These are phyloP conservation scores for Myopa testacea DNA, from an alignment of 2,888 invertebrate species.

Conservation along the genomic window DNA sequence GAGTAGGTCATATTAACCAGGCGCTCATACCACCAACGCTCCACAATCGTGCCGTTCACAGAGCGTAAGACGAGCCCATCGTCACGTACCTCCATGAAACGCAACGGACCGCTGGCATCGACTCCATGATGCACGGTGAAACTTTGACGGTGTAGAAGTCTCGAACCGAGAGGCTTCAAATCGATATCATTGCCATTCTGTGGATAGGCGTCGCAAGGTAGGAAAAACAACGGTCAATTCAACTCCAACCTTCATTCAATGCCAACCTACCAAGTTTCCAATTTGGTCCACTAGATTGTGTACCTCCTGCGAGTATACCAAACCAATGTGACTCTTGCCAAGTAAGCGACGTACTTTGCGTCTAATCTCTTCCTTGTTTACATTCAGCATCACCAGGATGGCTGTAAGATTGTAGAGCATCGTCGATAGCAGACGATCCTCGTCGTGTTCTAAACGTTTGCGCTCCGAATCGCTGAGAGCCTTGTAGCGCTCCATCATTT, in stretches of 20 bases:
- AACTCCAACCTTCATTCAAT: not conserved
- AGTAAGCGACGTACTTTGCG: constrained; percentile 90
- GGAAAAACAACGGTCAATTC: not conserved
- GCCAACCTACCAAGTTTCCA: constrained; percentile 83
- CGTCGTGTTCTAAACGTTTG: constrained; percentile 96
- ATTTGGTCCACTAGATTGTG: constrained; percentile 96
- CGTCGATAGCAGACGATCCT: constrained; percentile 94
- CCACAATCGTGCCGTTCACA: constrained; percentile 86
- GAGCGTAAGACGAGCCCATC: constrained; percentile 91
- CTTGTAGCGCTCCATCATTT: constrained; percentile 99
- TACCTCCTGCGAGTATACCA: constrained; percentile 97
- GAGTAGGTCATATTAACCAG: constrained; percentile 99
- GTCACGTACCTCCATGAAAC: constrained; percentile 95
- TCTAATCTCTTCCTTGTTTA: constrained; percentile 84
- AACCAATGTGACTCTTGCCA: constrained; percentile 98
- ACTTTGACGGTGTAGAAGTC: constrained; percentile 93
- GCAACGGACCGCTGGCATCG: constrained; percentile 89
- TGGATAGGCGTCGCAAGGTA: constrained; percentile 42
- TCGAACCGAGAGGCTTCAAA: constrained; percentile 93
- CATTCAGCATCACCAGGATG: constrained; percentile 93
- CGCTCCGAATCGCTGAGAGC: constrained; percentile 91
- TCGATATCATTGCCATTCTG: constrained; percentile 99
- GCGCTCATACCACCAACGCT: constrained; percentile 99
- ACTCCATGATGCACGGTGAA: constrained; percentile 97
- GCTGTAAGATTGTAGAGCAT: constrained; percentile 97